These are phyloP conservation scores for Melinaea menophilus DNA, from an alignment of 2,888 invertebrate species.

Conservation along the genomic window DNA sequence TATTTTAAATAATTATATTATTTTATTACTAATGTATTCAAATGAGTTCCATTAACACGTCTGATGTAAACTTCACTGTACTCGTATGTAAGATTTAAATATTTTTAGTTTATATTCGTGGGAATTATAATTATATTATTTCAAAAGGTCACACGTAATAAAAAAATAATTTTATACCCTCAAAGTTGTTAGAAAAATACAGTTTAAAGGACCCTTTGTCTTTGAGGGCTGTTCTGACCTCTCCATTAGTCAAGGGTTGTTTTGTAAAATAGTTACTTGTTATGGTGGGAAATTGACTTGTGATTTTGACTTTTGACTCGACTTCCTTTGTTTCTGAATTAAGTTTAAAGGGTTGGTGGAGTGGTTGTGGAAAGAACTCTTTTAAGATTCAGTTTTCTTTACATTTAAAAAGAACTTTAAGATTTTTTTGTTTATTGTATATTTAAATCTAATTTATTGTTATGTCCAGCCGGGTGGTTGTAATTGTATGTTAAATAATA, in stretches of 20 bases:
- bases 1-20: too few species aligned
- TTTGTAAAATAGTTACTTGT: constrained; percentile 35
- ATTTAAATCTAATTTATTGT: too few species aligned
- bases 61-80: neutral
- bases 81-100: neutral
- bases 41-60: too few species aligned
- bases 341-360: constrained; percentile 7
- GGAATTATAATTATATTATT: neutral
- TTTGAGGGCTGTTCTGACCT: constrained; percentile 41
- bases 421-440: too few species aligned
- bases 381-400: too few species aligned
- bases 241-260: constrained; percentile 53
- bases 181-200: constrained; percentile 71
- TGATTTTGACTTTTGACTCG: constrained; percentile 33
- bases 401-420: too few species aligned
- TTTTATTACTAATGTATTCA: too few species aligned
- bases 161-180: constrained; percentile 21
- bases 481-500: too few species aligned
- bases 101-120: neutral
- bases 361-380: neutral
- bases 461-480: too few species aligned
- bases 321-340: constrained; percentile 7
- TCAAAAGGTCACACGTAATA: constrained; percentile 37
- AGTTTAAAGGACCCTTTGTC: constrained; percentile 64
- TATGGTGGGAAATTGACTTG: constrained; percentile 35